Evolutionary conservation across 2,797 vertebrate species (phyloP), one percentile per base, ranked within the genome.

Genomic region (Phylloscopus collybita): DNA sequence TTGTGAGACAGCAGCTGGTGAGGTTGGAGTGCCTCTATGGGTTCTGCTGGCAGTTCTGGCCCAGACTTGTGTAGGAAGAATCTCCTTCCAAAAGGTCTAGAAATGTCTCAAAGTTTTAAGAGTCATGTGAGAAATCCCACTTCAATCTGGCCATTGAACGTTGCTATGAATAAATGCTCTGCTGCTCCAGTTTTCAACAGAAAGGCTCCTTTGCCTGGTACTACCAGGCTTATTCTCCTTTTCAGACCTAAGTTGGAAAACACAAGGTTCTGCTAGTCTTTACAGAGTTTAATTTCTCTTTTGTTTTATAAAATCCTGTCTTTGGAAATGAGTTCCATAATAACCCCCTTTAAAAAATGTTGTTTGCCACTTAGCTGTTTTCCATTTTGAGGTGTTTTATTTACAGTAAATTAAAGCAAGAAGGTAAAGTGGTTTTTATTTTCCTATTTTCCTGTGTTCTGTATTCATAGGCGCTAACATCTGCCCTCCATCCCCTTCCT

Each of bases 371-470:
- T 78, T 83, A 40, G 11, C 61, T 70, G 14, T 59, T 90, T 93
- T 47, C 27, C 30, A n/a, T 78, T 86, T 61, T n/a, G 57, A 20
- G 10, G 6, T 78, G 21, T 60, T 88, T 88, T 92, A 70, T 92
- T 92, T 84, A 62, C 13, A 90, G 20, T 18, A 49, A 78, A 74
- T 86, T 56, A 86, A 93, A 92, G 47, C n/a, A 83, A 83, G 57
- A 70, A 80, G 30, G 19, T 59, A 27, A 69, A 61, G 23, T 40
- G 10, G 0, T 1, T 64, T 38, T 64, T 82, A 42, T 93, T 86
- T 88, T 51, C 27, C 19, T 73, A 0, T 40, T 70, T 84, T 64
- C 7, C 25, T 69, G 7, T 64, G 14, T 89, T 91, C 49, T 57
- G 4, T 50, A 27, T 79, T 86, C 34, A 47, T 47, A 70, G n/a